Evolutionary conservation across 1,140 invertebrate genomes (phyloP).

Genomic region (Ladona fulva): DNA sequence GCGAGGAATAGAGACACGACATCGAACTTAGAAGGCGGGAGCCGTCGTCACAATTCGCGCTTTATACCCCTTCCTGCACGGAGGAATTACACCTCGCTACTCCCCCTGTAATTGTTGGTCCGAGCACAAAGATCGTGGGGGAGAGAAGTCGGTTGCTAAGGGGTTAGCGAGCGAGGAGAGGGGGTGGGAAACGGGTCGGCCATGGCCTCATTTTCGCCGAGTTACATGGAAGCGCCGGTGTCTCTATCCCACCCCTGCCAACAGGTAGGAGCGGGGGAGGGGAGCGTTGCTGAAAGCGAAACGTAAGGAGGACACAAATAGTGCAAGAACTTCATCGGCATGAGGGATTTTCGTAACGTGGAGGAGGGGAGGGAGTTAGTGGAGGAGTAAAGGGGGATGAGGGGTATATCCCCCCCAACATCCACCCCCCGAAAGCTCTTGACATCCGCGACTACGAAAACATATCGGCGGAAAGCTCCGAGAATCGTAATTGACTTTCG

Average conservation of each 20-base stretch:
- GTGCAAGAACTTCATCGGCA: not conserved
- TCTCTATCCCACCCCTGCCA: not conserved
- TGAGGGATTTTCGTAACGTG: not conserved
- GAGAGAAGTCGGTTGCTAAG: not conserved
- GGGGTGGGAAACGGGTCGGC: not conserved
- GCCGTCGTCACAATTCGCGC: too few relatives aligned
- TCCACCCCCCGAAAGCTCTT: too few relatives aligned
- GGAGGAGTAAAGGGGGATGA: too few relatives aligned
- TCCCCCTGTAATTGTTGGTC: too few relatives aligned
- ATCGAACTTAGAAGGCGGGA: too few relatives aligned
- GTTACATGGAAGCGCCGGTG: slow-evolving; percentile 1
- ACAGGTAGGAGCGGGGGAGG: not conserved
- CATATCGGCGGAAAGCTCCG: too few relatives aligned
- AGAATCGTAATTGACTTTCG: not conserved
- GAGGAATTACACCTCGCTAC: too few relatives aligned
- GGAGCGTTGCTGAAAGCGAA: not conserved
- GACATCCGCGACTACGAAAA: too few relatives aligned
- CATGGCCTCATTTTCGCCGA: not conserved
- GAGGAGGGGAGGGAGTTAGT: too few relatives aligned
- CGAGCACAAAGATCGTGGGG: not conserved
- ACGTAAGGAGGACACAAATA: not conserved
- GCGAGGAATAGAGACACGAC: too few relatives aligned
- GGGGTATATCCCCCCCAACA: too few relatives aligned
- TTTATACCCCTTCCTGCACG: too few relatives aligned
- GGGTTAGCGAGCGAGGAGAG: not conserved